These are phyloP conservation scores for Drosophila gunungcola DNA, from an alignment of 1,140 invertebrate species.

Conservation along the genomic window DNA sequence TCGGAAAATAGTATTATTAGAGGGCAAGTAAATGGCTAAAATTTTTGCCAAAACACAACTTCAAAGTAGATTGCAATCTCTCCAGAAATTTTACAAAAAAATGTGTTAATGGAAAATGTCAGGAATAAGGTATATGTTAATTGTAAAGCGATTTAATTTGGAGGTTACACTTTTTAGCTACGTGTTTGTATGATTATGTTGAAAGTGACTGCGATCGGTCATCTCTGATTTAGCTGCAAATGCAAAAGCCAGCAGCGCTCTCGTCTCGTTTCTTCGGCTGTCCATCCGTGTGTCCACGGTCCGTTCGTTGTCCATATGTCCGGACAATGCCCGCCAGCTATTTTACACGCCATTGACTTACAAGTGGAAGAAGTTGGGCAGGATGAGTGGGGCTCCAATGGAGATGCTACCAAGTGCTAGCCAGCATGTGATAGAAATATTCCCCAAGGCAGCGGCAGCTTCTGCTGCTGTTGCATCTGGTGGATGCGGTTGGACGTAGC, in stretches of 20 bases:
- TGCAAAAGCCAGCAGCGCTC: conserved; percentile 38
- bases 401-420: conserved; percentile 33
- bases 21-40: no score
- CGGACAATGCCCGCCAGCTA: conserved; percentile 69
- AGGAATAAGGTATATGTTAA: no score
- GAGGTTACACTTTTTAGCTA: no score
- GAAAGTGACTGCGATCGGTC: conserved; percentile 23
- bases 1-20: no score
- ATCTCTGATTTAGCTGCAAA: conserved; percentile 42
- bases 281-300: conserved; percentile 13
- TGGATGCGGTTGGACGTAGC: conserved; percentile 11
- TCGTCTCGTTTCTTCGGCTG: conserved; percentile 37
- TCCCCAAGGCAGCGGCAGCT: not conserved
- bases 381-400: conserved; percentile 14
- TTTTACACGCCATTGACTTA: conserved; percentile 80
- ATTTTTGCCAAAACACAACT: no score
- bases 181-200: not conserved
- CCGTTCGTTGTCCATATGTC: conserved; percentile 26
- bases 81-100: no score
- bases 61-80: no score
- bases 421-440: conserved; percentile 52
- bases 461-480: conserved; percentile 20
- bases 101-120: no score
- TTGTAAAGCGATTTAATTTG: no score
- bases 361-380: conserved; percentile 54